Evolutionary conservation across 2,888 invertebrate genomes (phyloP).

Genomic region (Thera obeliscata): DNA sequence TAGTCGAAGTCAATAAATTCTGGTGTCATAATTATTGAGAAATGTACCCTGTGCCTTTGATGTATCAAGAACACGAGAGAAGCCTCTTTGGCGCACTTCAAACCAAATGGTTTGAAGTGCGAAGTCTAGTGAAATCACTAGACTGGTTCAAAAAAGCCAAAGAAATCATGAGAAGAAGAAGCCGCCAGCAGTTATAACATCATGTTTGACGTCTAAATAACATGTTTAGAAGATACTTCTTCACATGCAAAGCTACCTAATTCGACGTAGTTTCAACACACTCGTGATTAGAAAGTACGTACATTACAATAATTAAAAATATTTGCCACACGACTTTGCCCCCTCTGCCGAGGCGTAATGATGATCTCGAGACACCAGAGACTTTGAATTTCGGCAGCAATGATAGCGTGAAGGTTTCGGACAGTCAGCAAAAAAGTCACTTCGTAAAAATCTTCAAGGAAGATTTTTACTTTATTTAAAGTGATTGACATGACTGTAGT

Average conservation of each 20-base stretch:
- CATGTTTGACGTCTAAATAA: neutral
- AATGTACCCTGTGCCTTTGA: too few relatives aligned
- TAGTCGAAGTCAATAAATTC: too few relatives aligned
- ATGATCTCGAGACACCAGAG: slow-evolving; percentile 55
- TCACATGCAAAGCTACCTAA: slow-evolving; percentile 39
- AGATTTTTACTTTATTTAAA: too few relatives aligned
- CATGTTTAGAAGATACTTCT: slow-evolving; percentile 4
- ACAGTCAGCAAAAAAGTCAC: slow-evolving; percentile 49
- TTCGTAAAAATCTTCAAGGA: neutral
- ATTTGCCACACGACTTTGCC: slow-evolving; percentile 66
- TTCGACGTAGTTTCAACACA: slow-evolving; percentile 35
- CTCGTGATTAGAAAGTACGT: slow-evolving; percentile 75
- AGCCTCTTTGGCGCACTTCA: too few relatives aligned
- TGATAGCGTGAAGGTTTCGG: slow-evolving; percentile 43
- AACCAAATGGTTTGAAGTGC: too few relatives aligned
- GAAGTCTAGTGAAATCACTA: too few relatives aligned
- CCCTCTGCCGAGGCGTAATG: slow-evolving; percentile 49
- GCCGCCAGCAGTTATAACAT: too few relatives aligned
- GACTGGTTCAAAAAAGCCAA: too few relatives aligned
- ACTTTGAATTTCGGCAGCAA: slow-evolving; percentile 61
- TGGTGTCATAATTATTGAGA: too few relatives aligned
- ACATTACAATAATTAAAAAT: slow-evolving; percentile 69
- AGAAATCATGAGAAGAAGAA: too few relatives aligned
- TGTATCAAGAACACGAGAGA: too few relatives aligned
- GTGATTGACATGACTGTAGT: too few relatives aligned